Base-by-base conservation (phyloP, 2,113 vertebrate species). In the Toxotes jaculatrix region DNA sequence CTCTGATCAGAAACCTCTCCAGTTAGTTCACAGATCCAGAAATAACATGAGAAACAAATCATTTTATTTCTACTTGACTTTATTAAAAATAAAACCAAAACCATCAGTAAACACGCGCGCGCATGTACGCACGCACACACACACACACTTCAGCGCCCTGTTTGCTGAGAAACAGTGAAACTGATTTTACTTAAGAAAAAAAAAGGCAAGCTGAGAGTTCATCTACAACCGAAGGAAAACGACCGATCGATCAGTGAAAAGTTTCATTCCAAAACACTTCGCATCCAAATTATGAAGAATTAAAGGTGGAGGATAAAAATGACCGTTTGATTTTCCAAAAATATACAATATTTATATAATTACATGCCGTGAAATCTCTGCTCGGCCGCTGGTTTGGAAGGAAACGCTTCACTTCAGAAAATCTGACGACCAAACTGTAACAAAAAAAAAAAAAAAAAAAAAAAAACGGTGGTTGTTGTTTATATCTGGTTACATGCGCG, bases 61-160 rank as follows among this genome's bases (percentile, higher is more conserved):
- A 23, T 17, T 3, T 88, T 79, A 83, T 86, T 91, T 87, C 74
- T 81, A 83, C 63, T 74, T 32, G 16, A 85, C 84, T 91, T 92
- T 92, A 92, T 90, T 91, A 89, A 90, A 90, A 90, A 91, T 12
- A 56, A 63, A 68, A 76, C 69, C 79, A 86, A 74, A 80, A 65
- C 66, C 49, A n/a, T 64, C 61, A 78, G 64, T 47, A 81, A 78
- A 82, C 82, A 80, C 32, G 13, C 74, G 2, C 63, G 6, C 62
- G 17, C 57, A 56, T 53, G 11, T 72, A 53, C 67, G 62, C 69
- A 16, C 38, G 61, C 64, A 36, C 61, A 59, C 59, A 47, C 49
- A 38, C 34, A 49, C 51, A 56, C 57, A 19, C 76, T n/a, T n/a
- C n/a, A n/a, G n/a, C n/a, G n/a, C n/a, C n/a, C n/a, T n/a, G n/a